Evolutionary conservation across 2,797 vertebrate genomes (phyloP).

Genomic region (Enteromius viviparus): DNA sequence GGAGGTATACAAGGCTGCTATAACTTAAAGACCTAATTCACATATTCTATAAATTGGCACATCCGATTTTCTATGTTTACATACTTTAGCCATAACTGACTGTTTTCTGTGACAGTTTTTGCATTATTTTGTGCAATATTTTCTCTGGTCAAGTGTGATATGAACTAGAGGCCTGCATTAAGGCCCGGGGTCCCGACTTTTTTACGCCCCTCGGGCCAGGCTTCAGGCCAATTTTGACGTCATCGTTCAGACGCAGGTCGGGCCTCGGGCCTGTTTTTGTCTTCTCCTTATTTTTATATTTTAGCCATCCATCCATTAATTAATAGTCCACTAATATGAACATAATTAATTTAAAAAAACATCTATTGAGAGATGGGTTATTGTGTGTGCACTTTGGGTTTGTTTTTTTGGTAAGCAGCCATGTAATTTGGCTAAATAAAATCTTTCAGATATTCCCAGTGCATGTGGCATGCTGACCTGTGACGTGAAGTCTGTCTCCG

Average conservation of each 20-base stretch:
- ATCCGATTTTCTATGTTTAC: neutral
- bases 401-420: neutral
- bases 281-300: too few species aligned
- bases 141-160: neutral
- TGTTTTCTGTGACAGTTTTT: neutral
- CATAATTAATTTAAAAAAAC: too few species aligned
- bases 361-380: neutral
- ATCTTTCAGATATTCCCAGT: neutral
- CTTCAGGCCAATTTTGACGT: too few species aligned
- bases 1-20: neutral
- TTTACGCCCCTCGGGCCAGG: too few species aligned
- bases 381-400: neutral
- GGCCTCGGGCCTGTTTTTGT: too few species aligned
- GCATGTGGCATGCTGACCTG: constrained; percentile 76
- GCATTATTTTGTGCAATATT: too few species aligned
- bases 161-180: too few species aligned
- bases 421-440: neutral
- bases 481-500: constrained; percentile 89
- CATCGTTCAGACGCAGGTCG: too few species aligned
- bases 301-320: too few species aligned
- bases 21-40: neutral
- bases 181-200: too few species aligned
- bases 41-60: neutral
- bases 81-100: neutral
- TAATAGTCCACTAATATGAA: too few species aligned